Conservation (phyloP, 2,888 invertebrate species). For the Megastigmus dorsalis region DNA sequence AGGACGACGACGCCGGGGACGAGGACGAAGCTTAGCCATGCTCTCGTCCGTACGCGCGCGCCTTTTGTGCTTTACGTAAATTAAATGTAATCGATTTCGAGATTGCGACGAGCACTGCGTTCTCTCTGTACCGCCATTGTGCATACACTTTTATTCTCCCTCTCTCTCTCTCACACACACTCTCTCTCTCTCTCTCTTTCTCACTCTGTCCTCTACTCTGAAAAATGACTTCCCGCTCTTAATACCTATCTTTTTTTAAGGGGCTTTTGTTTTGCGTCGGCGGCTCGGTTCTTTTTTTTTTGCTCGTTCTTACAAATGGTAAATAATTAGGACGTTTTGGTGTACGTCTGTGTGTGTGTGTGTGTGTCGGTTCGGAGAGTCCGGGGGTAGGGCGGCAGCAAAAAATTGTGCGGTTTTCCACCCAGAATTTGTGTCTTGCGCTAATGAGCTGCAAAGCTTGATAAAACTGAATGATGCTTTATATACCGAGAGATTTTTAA, state of each 20-base stretch:
- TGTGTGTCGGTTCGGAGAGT: too few relatives aligned
- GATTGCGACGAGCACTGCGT: too few relatives aligned
- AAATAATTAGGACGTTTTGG: constrained; percentile 7
- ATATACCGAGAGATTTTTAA: too few relatives aligned
- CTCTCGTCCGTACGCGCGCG: background rate
- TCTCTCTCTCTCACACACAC: too few relatives aligned
- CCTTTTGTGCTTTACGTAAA: constrained; percentile 11
- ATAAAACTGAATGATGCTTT: constrained; percentile 4
- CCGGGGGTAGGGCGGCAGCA: too few relatives aligned
- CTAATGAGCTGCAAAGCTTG: constrained; percentile 24
- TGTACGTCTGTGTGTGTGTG: too few relatives aligned
- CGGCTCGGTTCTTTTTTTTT: background rate
- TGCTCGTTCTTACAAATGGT: background rate
- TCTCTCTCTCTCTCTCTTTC: background rate
- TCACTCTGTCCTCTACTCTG: background rate
- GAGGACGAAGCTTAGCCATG: too few relatives aligned
- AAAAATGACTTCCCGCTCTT: too few relatives aligned
- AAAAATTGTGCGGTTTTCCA: too few relatives aligned
- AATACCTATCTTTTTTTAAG: background rate
- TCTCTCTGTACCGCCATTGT: too few relatives aligned
- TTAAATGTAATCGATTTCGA: constrained; percentile 44
- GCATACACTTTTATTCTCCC: too few relatives aligned
- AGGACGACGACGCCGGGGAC: background rate
- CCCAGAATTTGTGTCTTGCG: background rate
- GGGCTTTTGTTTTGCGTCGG: background rate